Evolutionary conservation across 2,113 vertebrate species (phyloP).

Genomic region (Cryptomyrus ogoouensis): DNA sequence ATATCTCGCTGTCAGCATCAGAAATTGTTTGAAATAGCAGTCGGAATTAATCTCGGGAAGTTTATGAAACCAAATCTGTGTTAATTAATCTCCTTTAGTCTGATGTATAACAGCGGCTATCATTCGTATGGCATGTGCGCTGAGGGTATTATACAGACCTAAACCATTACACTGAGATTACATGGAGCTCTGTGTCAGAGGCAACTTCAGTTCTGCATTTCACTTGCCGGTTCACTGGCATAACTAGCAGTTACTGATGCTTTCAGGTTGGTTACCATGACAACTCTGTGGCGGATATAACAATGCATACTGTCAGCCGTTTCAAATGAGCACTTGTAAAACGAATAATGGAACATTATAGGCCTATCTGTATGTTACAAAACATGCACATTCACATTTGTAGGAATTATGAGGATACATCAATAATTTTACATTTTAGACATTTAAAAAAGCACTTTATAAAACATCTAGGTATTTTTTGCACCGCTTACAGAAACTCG

Average conservation of each 20-base stretch:
- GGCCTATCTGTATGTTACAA: not conserved
- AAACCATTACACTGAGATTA: not conserved
- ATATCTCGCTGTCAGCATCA: not conserved
- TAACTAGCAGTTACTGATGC: not conserved
- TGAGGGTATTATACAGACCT: not conserved
- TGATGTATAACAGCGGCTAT: not conserved
- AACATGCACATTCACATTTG: not conserved
- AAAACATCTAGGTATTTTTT: not conserved
- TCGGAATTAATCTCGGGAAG: not conserved
- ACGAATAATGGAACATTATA: not conserved
- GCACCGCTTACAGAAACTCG: not conserved
- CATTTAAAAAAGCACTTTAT: not conserved
- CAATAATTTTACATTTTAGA: not conserved
- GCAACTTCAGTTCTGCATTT: not conserved
- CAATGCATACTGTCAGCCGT: not conserved
- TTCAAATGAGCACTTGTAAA: not conserved
- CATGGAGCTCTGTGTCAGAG: not conserved
- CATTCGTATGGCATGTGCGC: not conserved
- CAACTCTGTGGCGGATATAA: not conserved
- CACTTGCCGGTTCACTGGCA: not conserved
- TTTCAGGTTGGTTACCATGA: not conserved
- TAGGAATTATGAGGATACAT: not conserved
- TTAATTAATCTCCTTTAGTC: conserved; percentile 6
- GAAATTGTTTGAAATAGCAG: not conserved
- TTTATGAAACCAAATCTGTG: not conserved